Conservation (phyloP, 2,888 invertebrate species). For the Leucoptera coffeella region DNA sequence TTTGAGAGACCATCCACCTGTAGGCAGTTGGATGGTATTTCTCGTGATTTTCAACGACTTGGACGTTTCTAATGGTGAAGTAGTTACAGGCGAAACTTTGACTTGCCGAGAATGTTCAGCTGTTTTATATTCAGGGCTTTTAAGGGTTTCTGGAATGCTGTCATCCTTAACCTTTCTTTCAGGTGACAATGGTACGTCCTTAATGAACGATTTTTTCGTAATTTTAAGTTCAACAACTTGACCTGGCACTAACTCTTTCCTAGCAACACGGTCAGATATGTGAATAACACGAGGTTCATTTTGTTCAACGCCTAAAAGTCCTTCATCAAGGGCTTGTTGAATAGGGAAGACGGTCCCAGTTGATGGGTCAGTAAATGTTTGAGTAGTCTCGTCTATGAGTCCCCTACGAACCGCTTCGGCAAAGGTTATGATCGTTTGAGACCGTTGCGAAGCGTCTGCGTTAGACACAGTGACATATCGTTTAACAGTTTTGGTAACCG, state of each 20-base stretch:
- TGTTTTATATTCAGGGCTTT: constrained; percentile 44
- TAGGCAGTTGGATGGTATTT: constrained; percentile 72
- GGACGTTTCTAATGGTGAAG: constrained; percentile 10
- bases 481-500: constrained; percentile 78
- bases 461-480: constrained; percentile 73
- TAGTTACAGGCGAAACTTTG: constrained; percentile 25
- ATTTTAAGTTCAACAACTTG: constrained; percentile 47
- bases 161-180: constrained; percentile 44
- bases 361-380: constrained; percentile 70
- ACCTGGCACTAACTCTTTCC: constrained; percentile 33
- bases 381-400: constrained; percentile 71
- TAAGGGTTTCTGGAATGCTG: constrained; percentile 49
- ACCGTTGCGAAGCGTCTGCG: constrained; percentile 52
- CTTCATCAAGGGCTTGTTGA: constrained; percentile 71
- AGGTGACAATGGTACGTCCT: constrained; percentile 37
- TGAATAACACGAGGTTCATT: constrained; percentile 33
- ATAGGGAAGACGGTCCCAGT: constrained; percentile 68
- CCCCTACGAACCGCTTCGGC: constrained; percentile 73
- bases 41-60: constrained; percentile 45
- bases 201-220: constrained; percentile 44
- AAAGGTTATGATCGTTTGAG: constrained; percentile 61
- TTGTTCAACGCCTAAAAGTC: constrained; percentile 60
- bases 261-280: constrained; percentile 27
- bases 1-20: constrained; percentile 74
- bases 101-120: constrained; percentile 29